phyloP scores from a whole-genome alignment of 2,113 vertebrate genomes.

The Syngnathus floridae region DNA sequence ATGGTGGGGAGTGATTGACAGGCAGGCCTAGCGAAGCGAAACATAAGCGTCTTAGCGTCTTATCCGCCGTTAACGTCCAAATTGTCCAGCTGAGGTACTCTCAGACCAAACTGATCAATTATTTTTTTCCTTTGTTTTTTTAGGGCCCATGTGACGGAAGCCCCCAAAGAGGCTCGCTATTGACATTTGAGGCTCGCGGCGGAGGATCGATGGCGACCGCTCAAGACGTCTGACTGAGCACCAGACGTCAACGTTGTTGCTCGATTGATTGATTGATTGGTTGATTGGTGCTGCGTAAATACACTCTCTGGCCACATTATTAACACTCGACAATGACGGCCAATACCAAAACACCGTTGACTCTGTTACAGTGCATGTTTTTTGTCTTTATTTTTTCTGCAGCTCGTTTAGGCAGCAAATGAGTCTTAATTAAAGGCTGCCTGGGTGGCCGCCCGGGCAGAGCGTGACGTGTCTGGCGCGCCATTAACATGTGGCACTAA shows the following conservation, averaged over 20 bases:
- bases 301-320: not conserved
- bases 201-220: slow-evolving; percentile 80
- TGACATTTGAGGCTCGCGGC: slow-evolving; percentile 83
- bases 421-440: not conserved
- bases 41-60: slow-evolving; percentile 36
- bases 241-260: slow-evolving; percentile 87
- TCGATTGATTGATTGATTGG: slow-evolving; percentile 59
- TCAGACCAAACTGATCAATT: slow-evolving; percentile 84
- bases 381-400: not conserved
- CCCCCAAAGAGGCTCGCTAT: slow-evolving; percentile 80
- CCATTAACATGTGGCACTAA: slow-evolving; percentile 90
- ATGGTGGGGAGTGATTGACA: slow-evolving; percentile 65
- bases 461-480: slow-evolving; percentile 82
- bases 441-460: slow-evolving; percentile 19
- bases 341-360: not conserved
- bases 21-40: slow-evolving; percentile 54
- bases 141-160: slow-evolving; percentile 30
- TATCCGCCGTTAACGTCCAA: slow-evolving; percentile 37
- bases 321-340: not conserved
- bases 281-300: not conserved
- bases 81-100: slow-evolving; percentile 76
- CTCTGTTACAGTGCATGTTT: not conserved
- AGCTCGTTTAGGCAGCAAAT: not conserved
- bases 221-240: slow-evolving; percentile 76
- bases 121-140: slow-evolving; percentile 55